Conservation (phyloP, 2,797 vertebrate genomes). For the Phalanger gymnotis region DNA sequence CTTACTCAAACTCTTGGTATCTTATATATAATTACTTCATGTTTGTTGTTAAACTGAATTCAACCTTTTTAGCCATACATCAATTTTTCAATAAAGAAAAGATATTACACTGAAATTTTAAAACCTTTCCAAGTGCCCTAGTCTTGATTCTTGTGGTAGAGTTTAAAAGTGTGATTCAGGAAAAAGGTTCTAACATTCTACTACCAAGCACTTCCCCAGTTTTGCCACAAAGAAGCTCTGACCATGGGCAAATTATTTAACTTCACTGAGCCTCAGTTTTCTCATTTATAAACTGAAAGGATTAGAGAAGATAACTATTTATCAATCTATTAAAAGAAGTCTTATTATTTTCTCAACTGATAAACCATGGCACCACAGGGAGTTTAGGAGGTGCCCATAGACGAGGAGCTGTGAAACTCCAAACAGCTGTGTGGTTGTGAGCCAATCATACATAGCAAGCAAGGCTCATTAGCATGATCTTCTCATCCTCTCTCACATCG, state of each 20-base stretch:
- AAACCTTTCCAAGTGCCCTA: background rate
- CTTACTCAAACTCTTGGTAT: background rate
- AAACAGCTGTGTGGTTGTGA: background rate
- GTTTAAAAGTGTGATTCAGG: background rate
- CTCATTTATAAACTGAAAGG: background rate
- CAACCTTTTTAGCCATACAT: background rate
- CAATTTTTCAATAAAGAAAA: conserved; percentile 50
- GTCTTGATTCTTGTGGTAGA: background rate
- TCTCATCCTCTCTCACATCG: background rate
- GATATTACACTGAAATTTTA: background rate
- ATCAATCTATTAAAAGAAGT: background rate
- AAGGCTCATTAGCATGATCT: background rate
- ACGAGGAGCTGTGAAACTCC: too few relatives aligned
- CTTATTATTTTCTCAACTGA: background rate
- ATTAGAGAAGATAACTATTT: background rate
- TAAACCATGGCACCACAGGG: background rate
- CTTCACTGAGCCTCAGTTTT: background rate
- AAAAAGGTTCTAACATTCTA: background rate
- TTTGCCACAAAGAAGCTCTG: background rate
- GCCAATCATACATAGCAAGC: background rate
- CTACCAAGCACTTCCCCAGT: background rate
- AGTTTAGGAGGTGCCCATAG: background rate
- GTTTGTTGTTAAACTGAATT: background rate
- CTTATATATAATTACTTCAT: background rate
- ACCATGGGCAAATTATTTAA: background rate